Conservation (phyloP, 2,113 vertebrate species). For the Reinhardtius hippoglossoides region DNA sequence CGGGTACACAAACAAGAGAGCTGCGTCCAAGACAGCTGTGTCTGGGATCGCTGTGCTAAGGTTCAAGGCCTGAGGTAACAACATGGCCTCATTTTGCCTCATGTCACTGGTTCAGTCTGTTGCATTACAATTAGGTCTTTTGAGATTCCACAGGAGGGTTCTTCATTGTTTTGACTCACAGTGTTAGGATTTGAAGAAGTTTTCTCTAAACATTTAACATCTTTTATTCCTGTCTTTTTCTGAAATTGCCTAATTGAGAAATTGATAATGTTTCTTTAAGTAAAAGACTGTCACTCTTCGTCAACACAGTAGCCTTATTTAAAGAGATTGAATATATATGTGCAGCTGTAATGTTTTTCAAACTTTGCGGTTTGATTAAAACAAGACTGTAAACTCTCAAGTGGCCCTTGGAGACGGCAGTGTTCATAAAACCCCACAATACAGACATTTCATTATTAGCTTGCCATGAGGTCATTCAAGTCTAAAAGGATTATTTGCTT, state of each 20-base stretch:
- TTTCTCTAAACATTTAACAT: background rate
- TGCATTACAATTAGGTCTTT: background rate
- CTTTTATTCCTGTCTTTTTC: background rate
- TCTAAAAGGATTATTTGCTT: background rate
- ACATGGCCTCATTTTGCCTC: constrained; percentile 53
- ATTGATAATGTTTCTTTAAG: background rate
- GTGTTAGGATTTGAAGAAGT: background rate
- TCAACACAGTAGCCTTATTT: background rate
- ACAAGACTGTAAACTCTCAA: background rate
- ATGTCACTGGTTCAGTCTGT: constrained; percentile 28
- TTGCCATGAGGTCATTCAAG: background rate
- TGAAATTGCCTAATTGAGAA: background rate
- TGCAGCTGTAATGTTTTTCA: background rate
- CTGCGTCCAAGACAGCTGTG: constrained; percentile 75
- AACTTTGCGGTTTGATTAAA: background rate
- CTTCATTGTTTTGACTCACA: background rate
- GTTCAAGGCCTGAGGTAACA: constrained; percentile 64
- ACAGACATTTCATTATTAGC: background rate
- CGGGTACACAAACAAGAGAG: constrained; percentile 75
- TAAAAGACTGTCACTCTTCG: background rate
- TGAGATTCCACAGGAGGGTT: background rate
- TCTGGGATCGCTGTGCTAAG: constrained; percentile 53
- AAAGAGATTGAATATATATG: background rate
- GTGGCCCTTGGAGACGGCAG: background rate
- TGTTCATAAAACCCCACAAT: background rate